These are phyloP conservation scores for Danio rerio DNA, from an alignment of 2,113 vertebrate genomes.

Conservation along the genomic window GRCz12tu NC_133190.1:29249501-29250000, in stretches of 20 bases:
- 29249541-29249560: conserved; percentile 12
- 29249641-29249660: background rate
- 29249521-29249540: conserved; percentile 60
- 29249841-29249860: too few relatives aligned
- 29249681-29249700: background rate
- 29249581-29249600: background rate
- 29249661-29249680: background rate
- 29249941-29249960: too few relatives aligned
- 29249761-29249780: background rate
- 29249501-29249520: conserved; percentile 65
- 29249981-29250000: too few relatives aligned
- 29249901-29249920: too few relatives aligned
- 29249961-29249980: too few relatives aligned
- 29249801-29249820: too few relatives aligned
- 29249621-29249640: conserved; percentile 45
- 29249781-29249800: background rate
- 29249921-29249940: too few relatives aligned
- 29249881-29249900: too few relatives aligned
- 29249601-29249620: conserved; percentile 41
- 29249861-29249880: too few relatives aligned
- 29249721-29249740: background rate
- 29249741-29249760: background rate
- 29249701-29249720: background rate
- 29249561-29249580: conserved; percentile 12
- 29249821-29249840: too few relatives aligned